Conservation (phyloP, 2,888 invertebrate species). For the Pardosa pseudoannulata region DNA sequence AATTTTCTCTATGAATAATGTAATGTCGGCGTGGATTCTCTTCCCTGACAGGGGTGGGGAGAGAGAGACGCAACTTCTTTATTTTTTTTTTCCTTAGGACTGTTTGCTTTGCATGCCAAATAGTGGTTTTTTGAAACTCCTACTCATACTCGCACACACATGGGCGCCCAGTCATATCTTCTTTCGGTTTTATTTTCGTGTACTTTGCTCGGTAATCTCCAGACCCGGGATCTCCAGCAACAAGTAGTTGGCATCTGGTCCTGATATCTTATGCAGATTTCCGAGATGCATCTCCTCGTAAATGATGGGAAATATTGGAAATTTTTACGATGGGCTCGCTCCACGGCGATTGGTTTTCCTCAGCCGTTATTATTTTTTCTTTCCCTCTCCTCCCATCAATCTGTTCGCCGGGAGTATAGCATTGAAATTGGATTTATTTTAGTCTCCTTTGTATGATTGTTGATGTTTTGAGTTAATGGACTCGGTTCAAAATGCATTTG, state of each 20-base stretch:
- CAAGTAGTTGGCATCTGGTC: constrained; percentile 13
- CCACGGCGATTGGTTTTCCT: not conserved
- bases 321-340: not conserved
- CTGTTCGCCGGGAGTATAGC: not conserved
- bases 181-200: not conserved
- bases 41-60: constrained; percentile 18
- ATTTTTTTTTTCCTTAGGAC: constrained; percentile 24
- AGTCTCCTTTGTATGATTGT: not conserved
- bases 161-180: not conserved
- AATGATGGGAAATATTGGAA: constrained; percentile 35
- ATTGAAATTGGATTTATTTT: constrained; percentile 6
- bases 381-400: not conserved
- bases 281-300: constrained; percentile 48
- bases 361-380: not conserved
- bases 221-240: not conserved
- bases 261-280: constrained; percentile 13
- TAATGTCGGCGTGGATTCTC: constrained; percentile 31
- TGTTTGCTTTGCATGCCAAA: constrained; percentile 25
- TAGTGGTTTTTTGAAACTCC: not conserved
- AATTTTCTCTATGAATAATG: constrained; percentile 57
- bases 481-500: constrained; percentile 60
- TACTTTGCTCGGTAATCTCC: constrained; percentile 10
- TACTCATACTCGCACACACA: constrained; percentile 30
- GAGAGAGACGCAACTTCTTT: not conserved
- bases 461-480: constrained; percentile 13